These are phyloP conservation scores for Mechanitis messenoides DNA, from an alignment of 2,888 invertebrate species.

Conservation along the genomic window DNA sequence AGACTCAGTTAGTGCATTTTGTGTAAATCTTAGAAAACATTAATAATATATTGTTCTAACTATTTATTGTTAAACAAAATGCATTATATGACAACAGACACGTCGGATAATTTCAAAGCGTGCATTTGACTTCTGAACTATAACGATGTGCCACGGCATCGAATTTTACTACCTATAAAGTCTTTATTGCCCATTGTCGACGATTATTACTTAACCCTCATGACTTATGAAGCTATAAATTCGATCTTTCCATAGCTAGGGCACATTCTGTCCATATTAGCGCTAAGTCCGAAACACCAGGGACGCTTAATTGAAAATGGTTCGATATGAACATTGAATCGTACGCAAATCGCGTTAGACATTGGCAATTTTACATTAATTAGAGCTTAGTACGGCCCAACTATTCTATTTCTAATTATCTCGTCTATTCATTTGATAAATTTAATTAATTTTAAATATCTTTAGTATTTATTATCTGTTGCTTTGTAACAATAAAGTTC, in stretches of 20 bases:
- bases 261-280: slow-evolving; percentile 42
- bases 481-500: no score
- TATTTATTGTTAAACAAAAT: no score
- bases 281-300: background rate
- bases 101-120: slow-evolving; percentile 45
- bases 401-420: background rate
- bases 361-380: background rate
- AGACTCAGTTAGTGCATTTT: background rate
- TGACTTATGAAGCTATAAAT: slow-evolving; percentile 76
- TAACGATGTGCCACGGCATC: slow-evolving; percentile 58
- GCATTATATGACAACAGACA: slow-evolving; percentile 30
- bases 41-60: no score
- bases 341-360: slow-evolving; percentile 2
- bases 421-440: background rate
- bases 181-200: slow-evolving; percentile 75
- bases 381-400: background rate
- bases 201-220: slow-evolving; percentile 75
- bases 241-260: slow-evolving; percentile 62
- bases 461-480: no score
- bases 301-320: slow-evolving; percentile 4
- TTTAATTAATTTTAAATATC: no score
- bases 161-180: slow-evolving; percentile 74
- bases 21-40: slow-evolving; percentile 34
- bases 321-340: slow-evolving; percentile 1
- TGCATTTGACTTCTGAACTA: slow-evolving; percentile 54